Evolutionary conservation across 2,113 vertebrate species (phyloP), one percentile per base, ranked within the genome.

Genomic region (Oryzias celebensis): DNA sequence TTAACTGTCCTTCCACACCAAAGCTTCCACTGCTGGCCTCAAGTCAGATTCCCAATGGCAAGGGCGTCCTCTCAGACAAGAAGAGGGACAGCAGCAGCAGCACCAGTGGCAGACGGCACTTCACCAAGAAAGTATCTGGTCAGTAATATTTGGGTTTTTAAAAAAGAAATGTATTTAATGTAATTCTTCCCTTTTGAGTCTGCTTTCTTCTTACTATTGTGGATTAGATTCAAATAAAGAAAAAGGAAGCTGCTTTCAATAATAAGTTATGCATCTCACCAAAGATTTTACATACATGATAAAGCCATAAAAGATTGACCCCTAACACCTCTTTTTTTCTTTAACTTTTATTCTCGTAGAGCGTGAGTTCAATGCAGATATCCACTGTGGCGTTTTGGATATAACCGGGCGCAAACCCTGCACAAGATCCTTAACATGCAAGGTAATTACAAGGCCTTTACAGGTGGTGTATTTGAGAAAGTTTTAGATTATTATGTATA

Each of bases 1-100:
- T 98, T 99, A 98, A 96, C 93, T 96, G 93, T 93, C 93, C 95
- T 92, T 95, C 95, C 93, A 94, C 98, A 99, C 97, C 96, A 99
- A 99, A 98, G 97, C 94, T 95, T 93, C 92, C 94, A 92, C 94
- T 94, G 92, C 93, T 93, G 93, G 94, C 95, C 85, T 91, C 95
- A 66, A 94, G 94, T 91, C 97, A 96, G 88, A 95, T 98, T 89
- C 93, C 96, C 90, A 98, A 98, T 68, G 96, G 96, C 92, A 98
- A 96, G 94, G 94, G 95, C 90, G 94, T 82, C 88, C 93, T 84
- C 36, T 76, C 77, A 26, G 95, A 97, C 89, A 99, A 97, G 93
- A 99, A 97, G 91, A 88, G 94, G 80, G 96, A 98, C 87, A 93
- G 93, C 90, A 93, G 93, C 90, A 93, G 85, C 86, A 89, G 84